Evolutionary conservation across 1,140 invertebrate genomes (phyloP), one percentile per base, ranked within the genome.

Genomic region (Sycobia sp.): DNA sequence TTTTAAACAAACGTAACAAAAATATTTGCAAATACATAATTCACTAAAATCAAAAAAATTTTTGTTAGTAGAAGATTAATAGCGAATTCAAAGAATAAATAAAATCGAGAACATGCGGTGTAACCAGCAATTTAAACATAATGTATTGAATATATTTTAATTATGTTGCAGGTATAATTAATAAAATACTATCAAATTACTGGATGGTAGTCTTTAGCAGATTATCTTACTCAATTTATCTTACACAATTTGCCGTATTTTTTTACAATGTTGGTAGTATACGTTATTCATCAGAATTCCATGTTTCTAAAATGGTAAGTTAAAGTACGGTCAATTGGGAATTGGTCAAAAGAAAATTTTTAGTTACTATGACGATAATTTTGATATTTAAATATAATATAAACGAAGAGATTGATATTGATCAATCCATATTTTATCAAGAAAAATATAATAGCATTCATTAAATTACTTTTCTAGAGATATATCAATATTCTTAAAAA

Each of bases 161-260:
- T 62, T 43, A 23, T 13, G 32, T 73, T 82, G 43, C 69, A 90
- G 89, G 86, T 64, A 73, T 83, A 27, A 73, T 92, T 20, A 86
- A 89, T 54, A 80, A 71, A 54, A 72, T 92, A n/a, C 76, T 92
- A 2, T 87, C 87, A n/a, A 86, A 83, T 72, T 82, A 85, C 38
- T 84, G 84, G 47, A 78, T 91, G 58, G 76, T 87, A 10, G 76
- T 91, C 10, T 82, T 92, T 41, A 89, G 88, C 65, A 84, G 88
- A 62, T 79, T 92, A 38, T 90, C 90, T 0, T 93, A 91, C 66
- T 84, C 86, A 2, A 79, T 90, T n/a, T 93, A 92, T 69, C 80
- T 93, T 1, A 83, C 88, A 36, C 91, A 92, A 75, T 89, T 89
- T 63, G 80, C 86, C 22, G 81, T 88, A 56, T 88, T 87, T 72